phyloP scores from a whole-genome alignment of 2,113 vertebrate species.

The Dicaeum eximium region DNA sequence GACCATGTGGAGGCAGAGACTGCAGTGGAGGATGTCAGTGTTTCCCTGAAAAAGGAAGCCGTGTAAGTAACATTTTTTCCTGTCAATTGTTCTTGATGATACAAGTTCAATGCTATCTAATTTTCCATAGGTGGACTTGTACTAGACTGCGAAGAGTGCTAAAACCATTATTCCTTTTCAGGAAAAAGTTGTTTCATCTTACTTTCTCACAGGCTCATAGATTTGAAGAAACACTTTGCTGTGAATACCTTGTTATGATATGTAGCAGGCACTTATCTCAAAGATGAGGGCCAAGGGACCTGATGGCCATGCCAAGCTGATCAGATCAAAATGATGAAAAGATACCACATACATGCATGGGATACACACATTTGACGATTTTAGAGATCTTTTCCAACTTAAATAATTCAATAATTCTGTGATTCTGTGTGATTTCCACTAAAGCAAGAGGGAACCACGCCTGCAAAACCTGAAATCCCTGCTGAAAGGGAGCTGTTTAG shows the following conservation, averaged over 20 bases:
- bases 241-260: not conserved
- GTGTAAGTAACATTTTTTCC: slow-evolving; percentile 79
- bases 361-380: not conserved
- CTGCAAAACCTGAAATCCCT: not conserved
- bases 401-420: not conserved
- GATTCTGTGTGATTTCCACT: not conserved
- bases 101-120: not conserved
- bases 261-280: not conserved
- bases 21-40: slow-evolving; percentile 93
- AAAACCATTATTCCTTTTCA: not conserved
- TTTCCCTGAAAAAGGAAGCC: slow-evolving; percentile 93
- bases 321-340: not conserved
- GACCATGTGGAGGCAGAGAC: slow-evolving; percentile 92
- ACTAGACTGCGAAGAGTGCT: not conserved
- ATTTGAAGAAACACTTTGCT: not conserved
- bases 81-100: not conserved
- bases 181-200: not conserved
- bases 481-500: not conserved
- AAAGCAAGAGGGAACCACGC: not conserved
- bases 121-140: not conserved
- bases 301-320: rapidly evolving
- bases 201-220: not conserved
- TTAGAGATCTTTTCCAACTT: not conserved
- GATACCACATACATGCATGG: not conserved
- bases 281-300: not conserved